Conservation (phyloP, 1,140 invertebrate genomes). For the Drosophila miranda region DNA sequence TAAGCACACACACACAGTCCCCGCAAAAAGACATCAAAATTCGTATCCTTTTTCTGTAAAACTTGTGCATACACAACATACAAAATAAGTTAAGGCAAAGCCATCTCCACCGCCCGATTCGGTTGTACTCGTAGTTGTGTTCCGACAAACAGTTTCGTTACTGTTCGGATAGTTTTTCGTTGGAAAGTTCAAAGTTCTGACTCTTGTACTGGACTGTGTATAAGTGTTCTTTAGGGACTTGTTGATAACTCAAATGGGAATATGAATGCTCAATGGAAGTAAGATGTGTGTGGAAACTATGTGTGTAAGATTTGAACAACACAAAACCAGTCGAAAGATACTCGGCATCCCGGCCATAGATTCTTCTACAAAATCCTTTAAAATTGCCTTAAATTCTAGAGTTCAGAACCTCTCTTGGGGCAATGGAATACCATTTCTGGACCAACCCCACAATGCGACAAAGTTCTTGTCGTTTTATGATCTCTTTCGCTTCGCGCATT, state of each 20-base stretch:
- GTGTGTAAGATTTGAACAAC: no score
- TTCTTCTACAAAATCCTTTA: no score
- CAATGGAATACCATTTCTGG: conserved; percentile 36
- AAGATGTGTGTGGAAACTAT: no score
- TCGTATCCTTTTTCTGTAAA: conserved; percentile 66
- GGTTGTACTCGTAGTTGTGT: conserved; percentile 10
- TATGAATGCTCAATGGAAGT: no score
- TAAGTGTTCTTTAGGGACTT: no score
- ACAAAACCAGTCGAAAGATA: no score
- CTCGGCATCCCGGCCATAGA: no score
- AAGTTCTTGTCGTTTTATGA: conserved; percentile 43
- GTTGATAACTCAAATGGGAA: no score
- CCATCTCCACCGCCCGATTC: conserved; percentile 3
- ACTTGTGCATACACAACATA: conserved; percentile 48
- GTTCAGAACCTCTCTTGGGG: conserved; percentile 10
- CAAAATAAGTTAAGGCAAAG: conserved; percentile 4
- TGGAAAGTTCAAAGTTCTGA: neutral
- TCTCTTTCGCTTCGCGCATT: conserved; percentile 24
- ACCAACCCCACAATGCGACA: conserved; percentile 12
- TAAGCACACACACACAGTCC: conserved; percentile 24
- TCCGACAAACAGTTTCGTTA: conserved; percentile 41
- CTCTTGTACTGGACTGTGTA: neutral
- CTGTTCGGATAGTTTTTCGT: conserved; percentile 7
- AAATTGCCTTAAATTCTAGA: no score
- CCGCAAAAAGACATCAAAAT: conserved; percentile 58